These are phyloP conservation scores for Cyanistes caeruleus DNA, from an alignment of 2,113 vertebrate species.

Conservation along the genomic window DNA sequence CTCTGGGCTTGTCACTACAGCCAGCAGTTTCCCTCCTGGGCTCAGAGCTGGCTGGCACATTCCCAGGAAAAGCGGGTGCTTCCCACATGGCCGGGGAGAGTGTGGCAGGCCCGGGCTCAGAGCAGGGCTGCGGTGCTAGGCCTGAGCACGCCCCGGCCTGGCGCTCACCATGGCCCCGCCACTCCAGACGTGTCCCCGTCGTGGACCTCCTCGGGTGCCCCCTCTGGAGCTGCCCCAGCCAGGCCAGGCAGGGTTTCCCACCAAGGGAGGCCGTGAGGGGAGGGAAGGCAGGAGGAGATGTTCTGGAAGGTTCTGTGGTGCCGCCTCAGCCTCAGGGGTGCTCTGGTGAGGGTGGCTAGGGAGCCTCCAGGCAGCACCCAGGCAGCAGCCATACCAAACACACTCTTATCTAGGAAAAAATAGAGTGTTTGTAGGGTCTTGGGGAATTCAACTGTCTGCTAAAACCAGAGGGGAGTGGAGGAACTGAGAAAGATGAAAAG, in stretches of 20 bases:
- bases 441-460: neutral
- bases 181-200: neutral
- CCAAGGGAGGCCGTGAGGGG: fast-evolving
- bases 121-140: fast-evolving
- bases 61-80: neutral
- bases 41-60: fast-evolving
- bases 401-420: neutral
- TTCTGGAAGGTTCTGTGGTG: neutral
- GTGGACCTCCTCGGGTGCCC: neutral
- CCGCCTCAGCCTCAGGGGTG: fast-evolving
- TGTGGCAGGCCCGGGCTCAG: fast-evolving
- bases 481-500: neutral
- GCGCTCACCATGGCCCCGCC: fast-evolving
- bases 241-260: neutral
- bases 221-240: neutral
- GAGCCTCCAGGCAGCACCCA: neutral
- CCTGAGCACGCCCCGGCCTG: fast-evolving
- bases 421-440: neutral
- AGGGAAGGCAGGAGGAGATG: no score
- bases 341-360: neutral
- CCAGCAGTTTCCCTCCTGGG: fast-evolving
- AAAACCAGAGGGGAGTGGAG: neutral
- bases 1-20: no score
- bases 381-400: neutral
- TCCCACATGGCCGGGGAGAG: fast-evolving